Evolutionary conservation across 2,797 vertebrate species (phyloP), one percentile per base, ranked within the genome.

Genomic region (Graptemys geographica): DNA sequence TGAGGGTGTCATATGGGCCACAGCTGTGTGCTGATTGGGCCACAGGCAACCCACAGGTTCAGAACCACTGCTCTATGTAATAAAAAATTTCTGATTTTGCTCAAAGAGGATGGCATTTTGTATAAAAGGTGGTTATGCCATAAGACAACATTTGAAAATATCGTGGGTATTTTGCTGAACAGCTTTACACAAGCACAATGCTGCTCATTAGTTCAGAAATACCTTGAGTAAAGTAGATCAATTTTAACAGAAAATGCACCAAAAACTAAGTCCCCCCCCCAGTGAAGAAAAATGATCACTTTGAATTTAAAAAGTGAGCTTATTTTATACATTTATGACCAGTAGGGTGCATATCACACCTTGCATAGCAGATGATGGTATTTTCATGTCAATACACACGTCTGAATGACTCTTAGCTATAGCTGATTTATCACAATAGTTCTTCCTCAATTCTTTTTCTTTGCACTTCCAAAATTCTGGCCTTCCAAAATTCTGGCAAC

Each of bases 61-160:
- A 57, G 27, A 57, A 57, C 27, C 56, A 11, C 5, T 28, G 27
- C 11, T 57, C 5, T 59, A 33, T 59, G 57, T 59, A 59, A 31
- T 59, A 33, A 33, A 59, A 59, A n/a, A 37, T 69, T 21, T 69
- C 18, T 69, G 65, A 69, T 37, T 69, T 69, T n/a, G 19, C n/a
- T 37, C 15, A 69, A 85, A 87, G 89, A 90, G 53, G 59, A 91
- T 19, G 72, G 57, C n/a, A 90, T 59, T 82, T 90, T 74, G 81
- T 85, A 92, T 85, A 47, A 91, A 94, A 92, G 53, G 80, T 0
- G 0, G 79, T 41, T 96, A 88, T 95, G 59, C 91, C 95, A 83
- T 88, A 83, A 87, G 88, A 90, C 94, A 72, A 93, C 94, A 86
- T 12, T 5, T 28, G 55, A 8, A 84, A 84, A 88, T 84, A 94